A percentile compares a stretch with the other conserved stretches of the same genome.
These are phyloP conservation scores for Pelmatolapia mariae DNA, from an alignment of 2,113 vertebrate genomes.

Conservation along the genomic window DNA sequence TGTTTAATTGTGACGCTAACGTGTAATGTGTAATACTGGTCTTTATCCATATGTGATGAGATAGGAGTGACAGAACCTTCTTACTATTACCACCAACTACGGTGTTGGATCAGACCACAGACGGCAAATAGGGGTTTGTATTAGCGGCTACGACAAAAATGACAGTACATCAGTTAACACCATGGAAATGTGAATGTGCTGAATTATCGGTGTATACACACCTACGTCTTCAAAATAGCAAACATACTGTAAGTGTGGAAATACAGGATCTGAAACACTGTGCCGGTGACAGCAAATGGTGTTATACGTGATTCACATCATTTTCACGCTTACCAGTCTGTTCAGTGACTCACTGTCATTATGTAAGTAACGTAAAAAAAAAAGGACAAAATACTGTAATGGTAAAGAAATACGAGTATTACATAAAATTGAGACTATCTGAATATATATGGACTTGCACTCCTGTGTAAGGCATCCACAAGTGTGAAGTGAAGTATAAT, in stretches of 20 bases:
- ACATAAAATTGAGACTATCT: not conserved
- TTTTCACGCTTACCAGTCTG: accelerated
- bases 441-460: not conserved
- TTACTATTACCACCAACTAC: not conserved
- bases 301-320: not conserved
- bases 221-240: not conserved
- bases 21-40: not conserved
- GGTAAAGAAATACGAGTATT: not conserved
- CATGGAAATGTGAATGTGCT: not conserved
- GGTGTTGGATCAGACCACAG: not conserved
- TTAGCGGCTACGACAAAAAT: not conserved
- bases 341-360: not conserved
- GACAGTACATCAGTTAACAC: not conserved
- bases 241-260: not conserved
- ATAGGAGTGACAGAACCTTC: not conserved
- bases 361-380: not conserved
- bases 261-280: not conserved
- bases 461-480: not conserved
- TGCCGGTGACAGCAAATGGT: not conserved
- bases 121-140: not conserved
- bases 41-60: not conserved
- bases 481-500: not conserved
- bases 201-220: not conserved
- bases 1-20: not conserved
- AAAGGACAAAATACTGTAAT: not conserved